Evolutionary conservation across 2,888 invertebrate genomes (phyloP), one percentile per base, ranked within the genome.

Genomic region (Apamea anceps): DNA sequence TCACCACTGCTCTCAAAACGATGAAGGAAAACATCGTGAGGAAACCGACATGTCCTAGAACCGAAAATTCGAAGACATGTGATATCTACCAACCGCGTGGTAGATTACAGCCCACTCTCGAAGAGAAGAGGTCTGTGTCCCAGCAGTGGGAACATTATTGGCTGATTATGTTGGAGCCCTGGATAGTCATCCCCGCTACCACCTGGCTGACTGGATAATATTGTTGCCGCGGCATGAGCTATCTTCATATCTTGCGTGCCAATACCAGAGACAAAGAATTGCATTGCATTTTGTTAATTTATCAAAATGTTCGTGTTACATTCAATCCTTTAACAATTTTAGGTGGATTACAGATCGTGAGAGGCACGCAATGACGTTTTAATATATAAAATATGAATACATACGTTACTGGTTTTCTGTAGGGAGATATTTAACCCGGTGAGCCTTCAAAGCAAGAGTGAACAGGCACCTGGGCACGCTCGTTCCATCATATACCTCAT

Each of bases 291-390:
- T 51, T 21, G 5, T 10, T 72, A 0, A 37, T 51, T 73, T 37
- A 25, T 13, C 18, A 72, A 15, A 25, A 54, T 13, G n/a, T 70
- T 82, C 82, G 79, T 80, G 83, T 68, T 87, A 74, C 73, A 75
- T 77, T 80, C 57, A 79, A 83, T 77, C 78, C 62, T 13, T 3
- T 37, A 28, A 21, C 15, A n/a, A n/a, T n/a, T 45, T 0, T 25
- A 45, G 75, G 77, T 57, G 82, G 80, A 79, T 77, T 88, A 82
- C 77, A 42, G 86, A 62, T 7, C 57, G 65, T 10, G 60, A 42
- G 72, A 0, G 68, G 60, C 48, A 37, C 77, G 42, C 80, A 77
- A 79, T 76, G 77, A 72, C 37, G 10, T 67, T 37, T 45, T 32
- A 7, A 12, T 25, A 37, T 25, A 15, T 0, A 21, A 32, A n/a